Evolutionary conservation across 2,797 vertebrate genomes (phyloP).

Genomic region (Trichosurus vulpecula): DNA sequence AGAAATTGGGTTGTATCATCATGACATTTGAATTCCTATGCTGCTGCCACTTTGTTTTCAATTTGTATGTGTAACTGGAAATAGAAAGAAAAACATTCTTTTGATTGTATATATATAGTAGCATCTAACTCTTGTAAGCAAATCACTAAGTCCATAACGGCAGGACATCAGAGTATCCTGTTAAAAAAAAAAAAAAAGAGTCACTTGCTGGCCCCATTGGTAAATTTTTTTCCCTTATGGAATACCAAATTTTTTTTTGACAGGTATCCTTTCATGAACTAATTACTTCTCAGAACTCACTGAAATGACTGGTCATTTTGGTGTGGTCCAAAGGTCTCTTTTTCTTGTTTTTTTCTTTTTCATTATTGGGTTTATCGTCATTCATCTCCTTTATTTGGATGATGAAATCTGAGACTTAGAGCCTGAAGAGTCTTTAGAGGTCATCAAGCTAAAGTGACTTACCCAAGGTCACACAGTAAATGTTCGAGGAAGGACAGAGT

Average conservation of each 20-base stretch:
- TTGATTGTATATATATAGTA: background rate
- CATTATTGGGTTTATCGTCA: constrained; percentile 19
- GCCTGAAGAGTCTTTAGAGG: background rate
- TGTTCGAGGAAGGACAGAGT: background rate
- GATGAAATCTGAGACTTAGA: background rate
- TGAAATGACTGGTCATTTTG: background rate
- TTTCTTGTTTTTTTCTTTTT: background rate
- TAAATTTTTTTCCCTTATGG: too few species aligned
- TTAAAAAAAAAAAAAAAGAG: background rate
- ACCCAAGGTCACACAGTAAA: background rate
- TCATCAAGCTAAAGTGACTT: background rate
- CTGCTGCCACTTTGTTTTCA: background rate
- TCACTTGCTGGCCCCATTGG: too few species aligned
- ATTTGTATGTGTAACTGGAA: background rate
- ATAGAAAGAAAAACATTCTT: background rate
- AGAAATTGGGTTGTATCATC: background rate
- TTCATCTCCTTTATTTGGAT: background rate
- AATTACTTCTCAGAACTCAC: background rate
- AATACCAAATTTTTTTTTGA: background rate
- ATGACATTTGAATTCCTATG: background rate
- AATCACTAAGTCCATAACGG: background rate
- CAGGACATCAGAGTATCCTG: background rate
- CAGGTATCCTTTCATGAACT: too few species aligned
- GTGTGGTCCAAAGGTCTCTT: background rate
- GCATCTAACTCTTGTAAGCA: background rate